phyloP scores from a whole-genome alignment of 2,113 vertebrate species.

The Microcebus griseorufus region DNA sequence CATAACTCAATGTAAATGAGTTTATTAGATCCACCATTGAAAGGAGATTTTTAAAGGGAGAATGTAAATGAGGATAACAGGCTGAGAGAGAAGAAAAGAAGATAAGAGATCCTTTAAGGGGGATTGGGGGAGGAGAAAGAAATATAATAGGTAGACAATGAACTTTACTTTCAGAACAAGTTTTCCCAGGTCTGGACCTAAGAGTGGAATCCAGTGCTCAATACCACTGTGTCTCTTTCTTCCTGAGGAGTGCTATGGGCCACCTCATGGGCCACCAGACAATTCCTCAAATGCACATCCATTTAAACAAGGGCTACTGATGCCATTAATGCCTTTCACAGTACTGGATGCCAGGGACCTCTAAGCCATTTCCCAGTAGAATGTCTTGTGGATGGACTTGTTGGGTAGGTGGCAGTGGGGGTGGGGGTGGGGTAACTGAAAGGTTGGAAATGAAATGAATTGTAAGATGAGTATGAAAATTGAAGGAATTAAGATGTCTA shows the following conservation, averaged over 20 bases:
- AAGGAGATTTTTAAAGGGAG: conserved; percentile 8
- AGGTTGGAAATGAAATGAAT: background rate
- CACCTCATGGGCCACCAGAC: background rate
- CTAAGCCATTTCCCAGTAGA: background rate
- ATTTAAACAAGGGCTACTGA: background rate
- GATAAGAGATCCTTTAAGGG: background rate
- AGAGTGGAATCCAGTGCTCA: background rate
- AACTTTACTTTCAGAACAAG: background rate
- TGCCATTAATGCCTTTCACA: background rate
- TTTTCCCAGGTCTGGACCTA: background rate
- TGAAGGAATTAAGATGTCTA: background rate
- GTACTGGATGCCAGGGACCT: background rate
- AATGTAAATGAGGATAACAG: background rate
- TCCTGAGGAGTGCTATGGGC: background rate
- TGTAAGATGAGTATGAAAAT: background rate
- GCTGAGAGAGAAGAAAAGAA: background rate
- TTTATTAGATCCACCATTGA: conserved; percentile 35
- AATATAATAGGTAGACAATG: background rate
- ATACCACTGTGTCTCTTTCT: background rate
- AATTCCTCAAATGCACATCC: background rate
- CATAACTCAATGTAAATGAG: conserved; percentile 4
- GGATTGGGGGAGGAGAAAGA: background rate
- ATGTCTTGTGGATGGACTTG: background rate
- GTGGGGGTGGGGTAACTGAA: background rate
- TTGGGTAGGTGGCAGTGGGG: background rate